Evolutionary conservation across 2,888 invertebrate genomes (phyloP).

Genomic region (Cheilosia pagana): DNA sequence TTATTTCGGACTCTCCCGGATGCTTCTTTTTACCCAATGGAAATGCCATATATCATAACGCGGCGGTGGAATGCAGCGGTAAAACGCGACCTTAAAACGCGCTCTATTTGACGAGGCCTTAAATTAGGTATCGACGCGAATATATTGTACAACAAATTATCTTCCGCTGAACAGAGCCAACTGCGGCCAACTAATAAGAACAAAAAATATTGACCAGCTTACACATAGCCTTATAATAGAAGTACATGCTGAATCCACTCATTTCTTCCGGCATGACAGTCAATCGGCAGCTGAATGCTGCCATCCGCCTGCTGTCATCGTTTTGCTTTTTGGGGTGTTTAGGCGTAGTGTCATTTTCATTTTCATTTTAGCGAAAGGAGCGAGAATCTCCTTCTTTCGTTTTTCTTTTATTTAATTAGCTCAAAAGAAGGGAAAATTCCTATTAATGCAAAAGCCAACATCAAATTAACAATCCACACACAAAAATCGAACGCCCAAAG

Average conservation of each 20-base stretch:
- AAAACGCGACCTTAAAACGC: no score
- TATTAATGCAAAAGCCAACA: slow-evolving; percentile 44
- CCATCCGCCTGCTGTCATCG: slow-evolving; percentile 53
- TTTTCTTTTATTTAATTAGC: slow-evolving; percentile 72
- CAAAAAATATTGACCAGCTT: no score
- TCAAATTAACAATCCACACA: slow-evolving; percentile 10
- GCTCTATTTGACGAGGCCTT: no score
- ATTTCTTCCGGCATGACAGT: neutral
- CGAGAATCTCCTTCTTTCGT: slow-evolving; percentile 65
- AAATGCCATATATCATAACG: no score
- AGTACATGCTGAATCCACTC: neutral
- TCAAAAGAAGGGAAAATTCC: slow-evolving; percentile 8
- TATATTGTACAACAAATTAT: no score
- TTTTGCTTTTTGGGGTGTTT: slow-evolving; percentile 54
- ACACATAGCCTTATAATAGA: neutral
- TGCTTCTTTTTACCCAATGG: no score
- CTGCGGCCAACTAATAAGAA: no score
- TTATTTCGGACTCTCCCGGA: no score
- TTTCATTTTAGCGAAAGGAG: slow-evolving; percentile 68
- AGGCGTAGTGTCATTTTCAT: slow-evolving; percentile 70
- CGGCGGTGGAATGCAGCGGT: no score
- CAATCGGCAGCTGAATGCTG: slow-evolving; percentile 11
- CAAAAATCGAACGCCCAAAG: slow-evolving; percentile 25
- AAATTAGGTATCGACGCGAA: no score
- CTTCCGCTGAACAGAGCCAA: no score